Evolutionary conservation across 2,113 vertebrate genomes (phyloP).

Genomic region (Athene cunicularia): DNA sequence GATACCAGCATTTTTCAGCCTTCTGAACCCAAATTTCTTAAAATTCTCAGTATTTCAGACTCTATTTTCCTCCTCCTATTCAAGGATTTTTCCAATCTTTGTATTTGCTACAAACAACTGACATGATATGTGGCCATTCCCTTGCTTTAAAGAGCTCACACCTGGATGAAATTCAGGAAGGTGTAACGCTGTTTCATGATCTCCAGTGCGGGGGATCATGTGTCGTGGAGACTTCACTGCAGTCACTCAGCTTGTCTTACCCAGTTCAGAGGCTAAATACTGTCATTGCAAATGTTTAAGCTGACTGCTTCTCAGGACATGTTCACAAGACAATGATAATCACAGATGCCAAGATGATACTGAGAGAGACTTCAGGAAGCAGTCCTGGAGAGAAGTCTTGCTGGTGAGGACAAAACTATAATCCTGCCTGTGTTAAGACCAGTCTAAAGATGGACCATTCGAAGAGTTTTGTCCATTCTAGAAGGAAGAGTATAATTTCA

Average conservation of each 20-base stretch:
- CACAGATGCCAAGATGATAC: not conserved
- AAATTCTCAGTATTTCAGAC: not conserved
- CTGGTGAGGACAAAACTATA: not conserved
- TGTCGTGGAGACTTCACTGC: not conserved
- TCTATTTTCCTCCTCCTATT: not conserved
- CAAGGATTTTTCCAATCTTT: not conserved
- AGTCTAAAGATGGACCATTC: not conserved
- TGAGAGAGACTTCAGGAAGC: not conserved
- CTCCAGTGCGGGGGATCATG: not conserved
- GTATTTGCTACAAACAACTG: not conserved
- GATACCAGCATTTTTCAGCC: not conserved
- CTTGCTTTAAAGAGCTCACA: not conserved
- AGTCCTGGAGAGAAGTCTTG: not conserved
- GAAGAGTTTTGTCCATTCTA: not conserved
- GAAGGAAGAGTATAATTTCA: not conserved
- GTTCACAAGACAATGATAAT: not conserved
- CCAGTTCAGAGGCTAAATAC: not conserved
- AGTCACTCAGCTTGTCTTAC: not conserved
- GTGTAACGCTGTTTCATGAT: not conserved
- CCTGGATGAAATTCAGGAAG: not conserved
- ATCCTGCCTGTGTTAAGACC: not conserved
- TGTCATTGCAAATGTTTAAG: not conserved
- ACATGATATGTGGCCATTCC: not conserved
- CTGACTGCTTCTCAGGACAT: not conserved
- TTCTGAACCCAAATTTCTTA: not conserved